Base-by-base conservation (phyloP, 2,888 invertebrate species). In the Eupithecia insigniata region DNA sequence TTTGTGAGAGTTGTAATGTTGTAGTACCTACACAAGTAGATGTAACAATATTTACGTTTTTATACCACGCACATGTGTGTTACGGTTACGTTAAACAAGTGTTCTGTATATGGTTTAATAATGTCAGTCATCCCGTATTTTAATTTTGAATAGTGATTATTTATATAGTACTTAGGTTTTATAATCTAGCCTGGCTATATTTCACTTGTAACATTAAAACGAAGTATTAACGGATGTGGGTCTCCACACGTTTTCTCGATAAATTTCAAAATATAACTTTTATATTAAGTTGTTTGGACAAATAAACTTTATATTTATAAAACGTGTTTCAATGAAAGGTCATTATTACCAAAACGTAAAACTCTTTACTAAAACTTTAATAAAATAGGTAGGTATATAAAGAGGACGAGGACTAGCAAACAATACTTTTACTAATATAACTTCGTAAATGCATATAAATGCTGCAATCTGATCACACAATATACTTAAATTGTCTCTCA, bases 361-460 rank as follows among this genome's bases (percentile, higher is more conserved):
- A 72, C 72, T 67, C 66, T 77, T 77, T 76, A 84, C 81, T 84
- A 75, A n/a, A n/a, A n/a, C n/a, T n/a, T n/a, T n/a, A n/a, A 81
- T 74, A 43, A 43, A 18, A 43, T 5, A 43, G 39, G 6, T 68
- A 73, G 78, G 71, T 81, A 81, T 74, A 82, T 72, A 80, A 78
- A 82, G 81, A 81, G 78, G 85, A 88, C 88, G 81, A 81, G 78
- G 85, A 88, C 88, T 88, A 88, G 88, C 78, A 84, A 83, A 84
- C 80, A 86, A 84, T 86, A 84, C 81, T 82, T 80, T 79, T 79
- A 82, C 74, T 70, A 81, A 83, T 80, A 61, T 34, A 62, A 5
- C 0, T 58, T 76, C 73, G 70, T 79, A 74, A 80, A 82, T 81
- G 46, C 62, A 43, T 78, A 81, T 81, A 83, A 83, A 74, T 34